A percentile compares a stretch with the other conserved stretches of the same genome.
Evolutionary conservation across 2,888 invertebrate species (phyloP).

Genomic region (Epicampocera succincta): DNA sequence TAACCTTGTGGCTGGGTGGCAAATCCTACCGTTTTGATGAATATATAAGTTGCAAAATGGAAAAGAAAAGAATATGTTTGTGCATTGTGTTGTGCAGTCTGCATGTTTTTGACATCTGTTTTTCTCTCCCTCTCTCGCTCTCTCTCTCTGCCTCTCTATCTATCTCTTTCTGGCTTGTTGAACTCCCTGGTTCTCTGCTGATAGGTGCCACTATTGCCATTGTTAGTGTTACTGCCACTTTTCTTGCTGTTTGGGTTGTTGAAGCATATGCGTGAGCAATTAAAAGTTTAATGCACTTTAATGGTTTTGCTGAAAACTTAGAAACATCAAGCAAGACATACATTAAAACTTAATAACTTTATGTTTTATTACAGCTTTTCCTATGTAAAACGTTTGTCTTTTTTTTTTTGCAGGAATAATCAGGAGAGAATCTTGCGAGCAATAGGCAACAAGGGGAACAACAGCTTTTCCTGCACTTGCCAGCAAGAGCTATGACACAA

Average conservation of each 20-base stretch:
- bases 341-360: constrained; percentile 58
- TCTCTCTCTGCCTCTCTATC: no score
- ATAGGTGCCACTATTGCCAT: neutral
- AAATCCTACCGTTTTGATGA: constrained; percentile 52
- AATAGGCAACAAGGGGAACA: neutral
- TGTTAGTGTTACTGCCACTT: constrained; percentile 12
- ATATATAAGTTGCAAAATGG: constrained; percentile 46
- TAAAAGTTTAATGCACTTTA: constrained; percentile 81
- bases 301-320: constrained; percentile 77
- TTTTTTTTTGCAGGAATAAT: constrained; percentile 1
- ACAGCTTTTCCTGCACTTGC: constrained; percentile 3
- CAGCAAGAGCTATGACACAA: neutral
- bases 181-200: constrained; percentile 30
- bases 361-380: constrained; percentile 13
- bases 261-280: constrained; percentile 74
- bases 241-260: constrained; percentile 61
- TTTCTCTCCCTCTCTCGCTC: constrained; percentile 32
- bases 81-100: neutral
- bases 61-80: neutral
- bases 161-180: no score
- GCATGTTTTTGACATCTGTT: constrained; percentile 55
- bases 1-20: constrained; percentile 41
- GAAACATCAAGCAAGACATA: constrained; percentile 70
- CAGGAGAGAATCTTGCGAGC: constrained; percentile 4
- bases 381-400: neutral